phyloP scores from a whole-genome alignment of 2,797 vertebrate genomes.

The Varecia variegata region DNA sequence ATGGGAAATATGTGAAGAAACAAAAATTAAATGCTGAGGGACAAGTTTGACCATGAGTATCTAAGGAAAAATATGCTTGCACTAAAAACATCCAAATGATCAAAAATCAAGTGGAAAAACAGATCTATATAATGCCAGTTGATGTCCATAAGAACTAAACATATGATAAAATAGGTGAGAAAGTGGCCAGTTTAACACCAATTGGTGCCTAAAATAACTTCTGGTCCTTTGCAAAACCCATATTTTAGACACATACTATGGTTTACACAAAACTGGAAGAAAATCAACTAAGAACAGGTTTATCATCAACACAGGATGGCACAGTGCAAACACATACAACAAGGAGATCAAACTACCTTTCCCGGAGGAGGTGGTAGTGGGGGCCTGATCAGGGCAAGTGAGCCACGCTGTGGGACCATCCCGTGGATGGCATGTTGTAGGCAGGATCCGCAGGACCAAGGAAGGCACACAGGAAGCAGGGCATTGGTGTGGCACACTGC shows the following conservation, averaged over 20 bases:
- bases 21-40: not conserved
- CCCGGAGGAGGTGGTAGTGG: not conserved
- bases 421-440: not conserved
- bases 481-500: not conserved
- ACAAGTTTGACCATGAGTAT: not conserved
- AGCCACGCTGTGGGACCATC: rapidly evolving
- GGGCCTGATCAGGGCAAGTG: not conserved
- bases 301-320: not conserved
- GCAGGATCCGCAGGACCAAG: not conserved
- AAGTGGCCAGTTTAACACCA: not conserved
- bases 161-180: not conserved
- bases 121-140: not conserved
- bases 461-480: not conserved
- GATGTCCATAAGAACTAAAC: not conserved
- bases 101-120: not conserved
- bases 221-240: not conserved
- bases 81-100: not conserved
- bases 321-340: rapidly evolving
- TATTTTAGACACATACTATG: not conserved
- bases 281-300: not conserved
- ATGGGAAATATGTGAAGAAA: not conserved
- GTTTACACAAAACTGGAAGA: not conserved
- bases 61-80: not conserved
- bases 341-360: not conserved
- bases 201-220: not conserved